A percentile compares a stretch with the other conserved stretches of the same genome.
These are phyloP conservation scores for Hypena proboscidalis DNA, from an alignment of 2,888 invertebrate genomes.

Conservation along the genomic window DNA sequence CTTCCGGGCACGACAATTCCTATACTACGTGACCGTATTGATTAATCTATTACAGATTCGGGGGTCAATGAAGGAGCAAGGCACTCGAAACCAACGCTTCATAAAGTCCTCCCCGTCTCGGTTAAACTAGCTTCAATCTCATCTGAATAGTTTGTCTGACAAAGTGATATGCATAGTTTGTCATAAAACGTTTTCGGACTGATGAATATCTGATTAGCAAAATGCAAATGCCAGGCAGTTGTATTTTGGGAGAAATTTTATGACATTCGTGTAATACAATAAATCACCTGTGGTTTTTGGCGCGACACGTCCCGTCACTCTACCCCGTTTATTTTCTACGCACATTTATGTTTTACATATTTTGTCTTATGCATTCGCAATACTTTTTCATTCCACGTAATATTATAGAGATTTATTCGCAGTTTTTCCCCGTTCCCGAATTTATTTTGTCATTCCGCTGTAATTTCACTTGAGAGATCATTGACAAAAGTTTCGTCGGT, in stretches of 20 bases:
- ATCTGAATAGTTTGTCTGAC: background rate
- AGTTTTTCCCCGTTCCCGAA: slow-evolving; percentile 4
- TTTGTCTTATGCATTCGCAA: slow-evolving; percentile 21
- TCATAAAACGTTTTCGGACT: too few species aligned
- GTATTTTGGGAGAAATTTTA: slow-evolving; percentile 43
- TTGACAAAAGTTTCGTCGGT: slow-evolving; percentile 10
- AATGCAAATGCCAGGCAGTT: slow-evolving; percentile 36
- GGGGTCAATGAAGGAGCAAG: too few species aligned
- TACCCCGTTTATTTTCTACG: slow-evolving; percentile 42
- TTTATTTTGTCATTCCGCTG: slow-evolving; percentile 3
- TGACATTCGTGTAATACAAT: slow-evolving; percentile 48
- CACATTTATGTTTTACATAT: slow-evolving; percentile 35
- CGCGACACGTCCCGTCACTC: slow-evolving; percentile 22
- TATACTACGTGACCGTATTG: slow-evolving; percentile 26
- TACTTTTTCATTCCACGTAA: slow-evolving; percentile 17
- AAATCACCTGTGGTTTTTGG: slow-evolving; percentile 46
- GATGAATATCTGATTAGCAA: slow-evolving; percentile 36
- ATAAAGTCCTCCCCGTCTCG: too few species aligned
- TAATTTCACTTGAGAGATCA: slow-evolving; percentile 5
- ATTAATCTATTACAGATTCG: slow-evolving; percentile 26
- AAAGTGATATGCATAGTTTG: too few species aligned
- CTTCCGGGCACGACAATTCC: slow-evolving; percentile 10
- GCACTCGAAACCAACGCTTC: too few species aligned
- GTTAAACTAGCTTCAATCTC: background rate
- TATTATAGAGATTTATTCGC: slow-evolving; percentile 5